Evolutionary conservation across 2,113 vertebrate genomes (phyloP).

Genomic region (Pseudorasbora parva): DNA sequence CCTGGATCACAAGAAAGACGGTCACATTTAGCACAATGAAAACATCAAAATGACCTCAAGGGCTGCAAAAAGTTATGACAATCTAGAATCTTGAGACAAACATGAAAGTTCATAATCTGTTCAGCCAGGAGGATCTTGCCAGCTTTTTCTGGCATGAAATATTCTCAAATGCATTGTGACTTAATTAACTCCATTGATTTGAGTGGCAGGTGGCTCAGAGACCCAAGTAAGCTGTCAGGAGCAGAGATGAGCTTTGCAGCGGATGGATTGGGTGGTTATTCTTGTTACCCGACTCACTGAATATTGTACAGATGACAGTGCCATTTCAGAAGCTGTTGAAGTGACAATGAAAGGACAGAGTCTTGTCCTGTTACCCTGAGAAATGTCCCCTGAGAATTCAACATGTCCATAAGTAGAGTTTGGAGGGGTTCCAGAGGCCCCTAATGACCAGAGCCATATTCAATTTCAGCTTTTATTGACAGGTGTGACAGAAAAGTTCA

Average conservation of each 20-base stretch:
- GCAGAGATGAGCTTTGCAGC: background rate
- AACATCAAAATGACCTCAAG: no score
- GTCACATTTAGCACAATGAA: no score
- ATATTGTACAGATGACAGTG: constrained; percentile 15
- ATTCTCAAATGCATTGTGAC: constrained; percentile 6
- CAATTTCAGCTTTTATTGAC: background rate
- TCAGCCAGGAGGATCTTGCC: constrained; percentile 1
- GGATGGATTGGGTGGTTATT: constrained; percentile 8
- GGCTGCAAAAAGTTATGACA: background rate
- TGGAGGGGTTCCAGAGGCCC: background rate
- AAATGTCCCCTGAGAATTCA: background rate
- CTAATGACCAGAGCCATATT: background rate
- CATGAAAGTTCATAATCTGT: constrained; percentile 15
- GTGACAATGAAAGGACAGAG: background rate
- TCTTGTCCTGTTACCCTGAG: background rate
- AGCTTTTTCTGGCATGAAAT: constrained; percentile 19
- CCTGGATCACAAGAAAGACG: constrained; percentile 68
- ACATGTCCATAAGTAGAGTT: background rate
- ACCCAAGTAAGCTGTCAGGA: constrained; percentile 25
- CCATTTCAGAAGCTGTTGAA: background rate
- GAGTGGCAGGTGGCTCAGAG: constrained; percentile 27
- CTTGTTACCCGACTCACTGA: background rate
- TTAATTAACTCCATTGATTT: constrained; percentile 17
- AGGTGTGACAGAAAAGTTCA: background rate
- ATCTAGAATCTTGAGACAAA: background rate